Conservation (phyloP, 2,888 invertebrate species). For the Dinocampus coccinellae region DNA sequence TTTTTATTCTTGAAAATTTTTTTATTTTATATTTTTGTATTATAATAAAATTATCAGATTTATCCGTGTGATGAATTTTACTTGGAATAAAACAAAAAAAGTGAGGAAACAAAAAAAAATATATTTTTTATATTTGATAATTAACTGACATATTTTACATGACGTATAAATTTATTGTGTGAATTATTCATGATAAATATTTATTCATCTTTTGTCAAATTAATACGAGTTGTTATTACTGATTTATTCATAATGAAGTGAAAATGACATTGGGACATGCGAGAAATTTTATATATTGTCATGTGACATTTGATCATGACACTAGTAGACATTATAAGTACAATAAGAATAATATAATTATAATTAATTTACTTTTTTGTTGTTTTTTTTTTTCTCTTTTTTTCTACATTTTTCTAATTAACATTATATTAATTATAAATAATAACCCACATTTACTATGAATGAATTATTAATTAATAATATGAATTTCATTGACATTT, state of each 20-base stretch:
- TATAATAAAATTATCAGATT: no score
- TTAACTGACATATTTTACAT: no score
- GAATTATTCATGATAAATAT: neutral
- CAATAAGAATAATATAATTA: conserved; percentile 4
- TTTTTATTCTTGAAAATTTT: no score
- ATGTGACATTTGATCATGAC: neutral
- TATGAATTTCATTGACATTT: neutral
- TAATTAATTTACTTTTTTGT: neutral
- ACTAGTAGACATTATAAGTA: conserved; percentile 7
- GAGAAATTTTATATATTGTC: neutral
- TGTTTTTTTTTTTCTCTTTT: neutral
- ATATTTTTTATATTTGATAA: no score
- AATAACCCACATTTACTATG: neutral
- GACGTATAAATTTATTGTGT: no score
- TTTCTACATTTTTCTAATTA: no score
- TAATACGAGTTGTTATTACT: conserved; percentile 12
- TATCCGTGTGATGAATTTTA: no score
- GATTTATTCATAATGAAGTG: conserved; percentile 11
- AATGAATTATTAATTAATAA: neutral
- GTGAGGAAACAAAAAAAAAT: no score
- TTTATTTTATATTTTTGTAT: no score
- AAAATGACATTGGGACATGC: neutral
- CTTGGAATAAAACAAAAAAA: no score
- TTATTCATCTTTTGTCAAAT: conserved; percentile 16
- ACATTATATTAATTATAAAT: neutral